Conservation (phyloP, 2,797 vertebrate species). For the Emys orbicularis region DNA sequence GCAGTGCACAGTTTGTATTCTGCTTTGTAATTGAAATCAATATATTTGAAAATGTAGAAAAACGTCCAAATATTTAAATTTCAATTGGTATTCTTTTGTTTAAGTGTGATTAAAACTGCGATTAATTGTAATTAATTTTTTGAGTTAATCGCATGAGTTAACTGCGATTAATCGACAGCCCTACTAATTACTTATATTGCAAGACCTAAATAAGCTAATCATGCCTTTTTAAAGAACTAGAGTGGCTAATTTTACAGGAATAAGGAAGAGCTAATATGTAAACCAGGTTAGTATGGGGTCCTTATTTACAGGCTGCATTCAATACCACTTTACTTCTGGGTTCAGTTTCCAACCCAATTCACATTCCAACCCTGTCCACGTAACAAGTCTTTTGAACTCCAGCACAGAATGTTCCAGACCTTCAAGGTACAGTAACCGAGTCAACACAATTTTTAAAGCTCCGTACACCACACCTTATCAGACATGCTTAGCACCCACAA, state of each 20-base stretch:
- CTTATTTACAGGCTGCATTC: not conserved
- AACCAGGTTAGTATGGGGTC: not conserved
- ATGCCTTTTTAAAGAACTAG: not conserved
- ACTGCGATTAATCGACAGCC: no score
- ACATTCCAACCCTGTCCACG: not conserved
- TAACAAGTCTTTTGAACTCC: not conserved
- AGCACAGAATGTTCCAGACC: not conserved
- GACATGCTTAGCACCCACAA: not conserved
- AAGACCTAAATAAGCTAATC: not conserved
- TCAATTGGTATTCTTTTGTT: no score
- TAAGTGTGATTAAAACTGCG: no score
- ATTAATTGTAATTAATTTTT: no score
- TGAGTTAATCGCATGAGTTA: no score
- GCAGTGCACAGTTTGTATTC: no score
- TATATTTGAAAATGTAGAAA: no score
- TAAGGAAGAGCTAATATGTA: not conserved
- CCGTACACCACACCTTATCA: not conserved
- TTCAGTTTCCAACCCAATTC: not conserved
- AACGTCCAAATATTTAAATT: no score
- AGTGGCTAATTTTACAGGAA: not conserved
- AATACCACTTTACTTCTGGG: fast-evolving
- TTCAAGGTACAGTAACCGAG: not conserved
- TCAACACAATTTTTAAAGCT: not conserved
- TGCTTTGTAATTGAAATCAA: no score
- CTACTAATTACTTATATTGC: not conserved